phyloP scores from a whole-genome alignment of 2,113 vertebrate genomes.

The Dipodomys ordii region DNA sequence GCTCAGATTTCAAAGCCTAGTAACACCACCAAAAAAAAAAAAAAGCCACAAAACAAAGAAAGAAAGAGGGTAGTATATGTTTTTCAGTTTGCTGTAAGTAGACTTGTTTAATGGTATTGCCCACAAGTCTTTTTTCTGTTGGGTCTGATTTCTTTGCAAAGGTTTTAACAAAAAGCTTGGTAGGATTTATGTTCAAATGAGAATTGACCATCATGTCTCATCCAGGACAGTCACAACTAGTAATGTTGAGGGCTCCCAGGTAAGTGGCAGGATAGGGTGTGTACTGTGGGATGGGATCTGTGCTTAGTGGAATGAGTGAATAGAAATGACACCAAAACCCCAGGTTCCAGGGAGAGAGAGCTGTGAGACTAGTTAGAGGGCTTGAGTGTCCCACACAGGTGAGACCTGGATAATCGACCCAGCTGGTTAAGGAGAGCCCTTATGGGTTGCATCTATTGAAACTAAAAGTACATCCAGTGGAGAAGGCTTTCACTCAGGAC shows the following conservation, averaged over 20 bases:
- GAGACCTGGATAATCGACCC: background rate
- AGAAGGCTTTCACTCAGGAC: constrained; percentile 55
- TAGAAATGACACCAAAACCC: background rate
- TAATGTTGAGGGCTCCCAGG: background rate
- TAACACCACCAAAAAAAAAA: too few species aligned
- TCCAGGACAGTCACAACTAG: background rate
- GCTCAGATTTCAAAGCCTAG: too few species aligned
- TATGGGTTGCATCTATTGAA: constrained; percentile 63
- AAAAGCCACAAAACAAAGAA: too few species aligned
- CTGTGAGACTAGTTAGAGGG: background rate
- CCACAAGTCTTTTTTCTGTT: background rate
- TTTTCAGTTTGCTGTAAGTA: background rate
- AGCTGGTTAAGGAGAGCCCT: constrained; percentile 39
- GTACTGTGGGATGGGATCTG: background rate
- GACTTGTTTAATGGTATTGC: background rate
- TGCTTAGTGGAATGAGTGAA: background rate
- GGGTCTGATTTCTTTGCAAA: background rate
- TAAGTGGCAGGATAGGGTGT: background rate
- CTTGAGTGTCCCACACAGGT: background rate
- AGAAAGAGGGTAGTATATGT: background rate
- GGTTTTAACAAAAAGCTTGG: background rate
- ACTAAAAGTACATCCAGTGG: constrained; percentile 47
- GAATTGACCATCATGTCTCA: background rate
- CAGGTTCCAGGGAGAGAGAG: too few species aligned
- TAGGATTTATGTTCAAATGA: background rate